Evolutionary conservation across 2,113 vertebrate species (phyloP).

Genomic region (Procavia capensis): DNA sequence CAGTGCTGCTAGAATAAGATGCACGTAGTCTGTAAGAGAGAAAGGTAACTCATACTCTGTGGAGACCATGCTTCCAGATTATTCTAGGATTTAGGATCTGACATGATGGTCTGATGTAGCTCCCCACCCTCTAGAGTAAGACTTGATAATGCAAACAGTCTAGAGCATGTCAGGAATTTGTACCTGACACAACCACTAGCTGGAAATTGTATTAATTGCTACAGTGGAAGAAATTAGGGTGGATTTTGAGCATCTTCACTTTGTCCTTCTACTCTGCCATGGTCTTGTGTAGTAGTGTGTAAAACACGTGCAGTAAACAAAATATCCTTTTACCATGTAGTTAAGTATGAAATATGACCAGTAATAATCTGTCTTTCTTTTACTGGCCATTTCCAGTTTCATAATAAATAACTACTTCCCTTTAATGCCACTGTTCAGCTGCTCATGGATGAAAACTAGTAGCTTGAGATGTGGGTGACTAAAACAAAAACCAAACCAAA

Average conservation of each 20-base stretch:
- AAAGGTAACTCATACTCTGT: neutral
- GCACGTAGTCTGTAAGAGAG: neutral
- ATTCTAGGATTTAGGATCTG: no score
- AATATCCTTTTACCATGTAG: neutral
- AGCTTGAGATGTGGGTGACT: neutral
- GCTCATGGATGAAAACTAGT: neutral
- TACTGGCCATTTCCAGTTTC: neutral
- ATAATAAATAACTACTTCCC: neutral
- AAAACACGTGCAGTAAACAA: neutral
- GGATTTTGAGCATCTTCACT: neutral
- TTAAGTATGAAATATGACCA: neutral
- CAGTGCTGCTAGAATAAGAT: accelerated
- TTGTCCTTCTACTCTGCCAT: neutral
- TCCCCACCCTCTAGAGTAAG: neutral
- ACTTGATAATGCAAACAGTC: neutral
- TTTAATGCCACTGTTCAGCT: neutral
- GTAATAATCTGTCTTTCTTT: neutral
- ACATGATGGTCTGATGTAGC: neutral
- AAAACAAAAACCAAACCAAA: no score
- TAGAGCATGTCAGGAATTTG: neutral
- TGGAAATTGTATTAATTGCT: neutral
- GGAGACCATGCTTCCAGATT: accelerated
- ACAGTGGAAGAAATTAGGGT: neutral
- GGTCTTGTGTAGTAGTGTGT: accelerated
- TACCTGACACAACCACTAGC: no score